phyloP scores from a whole-genome alignment of 2,888 invertebrate species.

The Xestia c-nigrum region DNA sequence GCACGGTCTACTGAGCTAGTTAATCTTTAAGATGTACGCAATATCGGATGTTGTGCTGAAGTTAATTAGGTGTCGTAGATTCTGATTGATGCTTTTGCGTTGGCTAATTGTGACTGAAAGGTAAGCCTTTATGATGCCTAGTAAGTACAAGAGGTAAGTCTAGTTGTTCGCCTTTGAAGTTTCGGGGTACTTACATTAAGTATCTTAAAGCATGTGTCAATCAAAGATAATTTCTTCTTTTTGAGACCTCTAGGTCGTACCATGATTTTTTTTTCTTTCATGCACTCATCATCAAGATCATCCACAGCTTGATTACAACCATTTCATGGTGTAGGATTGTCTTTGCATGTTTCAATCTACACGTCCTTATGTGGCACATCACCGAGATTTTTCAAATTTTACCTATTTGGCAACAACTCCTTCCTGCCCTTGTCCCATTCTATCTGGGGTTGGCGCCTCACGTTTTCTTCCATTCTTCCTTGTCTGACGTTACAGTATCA shows the following conservation, averaged over 20 bases:
- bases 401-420: no score
- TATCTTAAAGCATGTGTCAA: neutral
- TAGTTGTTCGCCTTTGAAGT: neutral
- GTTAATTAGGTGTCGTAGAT: slow-evolving; percentile 13
- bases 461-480: no score
- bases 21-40: slow-evolving; percentile 47
- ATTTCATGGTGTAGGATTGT: neutral
- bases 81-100: slow-evolving; percentile 26
- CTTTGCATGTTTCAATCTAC: neutral
- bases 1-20: slow-evolving; percentile 51
- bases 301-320: neutral
- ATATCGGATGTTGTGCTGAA: slow-evolving; percentile 47
- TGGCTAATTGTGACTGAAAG: slow-evolving; percentile 20
- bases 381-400: neutral
- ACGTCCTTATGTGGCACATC: neutral
- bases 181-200: neutral
- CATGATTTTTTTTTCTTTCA: neutral
- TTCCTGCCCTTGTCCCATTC: no score
- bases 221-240: no score
- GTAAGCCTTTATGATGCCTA: neutral
- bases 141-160: neutral
- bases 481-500: no score
- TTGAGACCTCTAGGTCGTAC: neutral
- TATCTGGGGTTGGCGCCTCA: no score
- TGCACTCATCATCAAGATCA: neutral